Conservation (phyloP, 1,140 invertebrate species). For the Rhizoglyphus robini region DNA sequence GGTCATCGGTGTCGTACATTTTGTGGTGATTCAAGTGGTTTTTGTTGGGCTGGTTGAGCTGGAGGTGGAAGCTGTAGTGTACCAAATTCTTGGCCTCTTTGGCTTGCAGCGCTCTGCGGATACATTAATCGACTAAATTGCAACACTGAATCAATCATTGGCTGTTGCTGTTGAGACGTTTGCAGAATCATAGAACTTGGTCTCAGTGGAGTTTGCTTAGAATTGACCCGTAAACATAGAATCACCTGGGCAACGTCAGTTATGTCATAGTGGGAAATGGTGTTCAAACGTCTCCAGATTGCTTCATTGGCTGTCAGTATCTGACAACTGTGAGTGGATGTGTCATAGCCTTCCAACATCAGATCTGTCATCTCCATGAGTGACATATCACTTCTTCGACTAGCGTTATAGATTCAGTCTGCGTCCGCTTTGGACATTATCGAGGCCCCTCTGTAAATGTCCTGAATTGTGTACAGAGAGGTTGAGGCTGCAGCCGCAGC, state of each 20-base stretch:
- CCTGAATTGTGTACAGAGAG: not conserved
- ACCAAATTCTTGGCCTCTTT: too few relatives aligned
- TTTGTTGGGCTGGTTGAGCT: not conserved
- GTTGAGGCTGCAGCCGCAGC: not conserved
- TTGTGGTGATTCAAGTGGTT: not conserved
- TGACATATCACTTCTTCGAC: not conserved
- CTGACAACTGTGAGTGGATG: conserved; percentile 73
- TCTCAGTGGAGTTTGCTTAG: conserved; percentile 41
- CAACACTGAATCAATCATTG: not conserved
- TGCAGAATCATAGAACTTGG: conserved; percentile 54
- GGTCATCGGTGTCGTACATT: not conserved
- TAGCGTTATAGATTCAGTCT: conserved; percentile 6
- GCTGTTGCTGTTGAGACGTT: not conserved
- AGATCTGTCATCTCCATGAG: not conserved
- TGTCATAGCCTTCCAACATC: conserved; percentile 32
- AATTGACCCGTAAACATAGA: conserved; percentile 32
- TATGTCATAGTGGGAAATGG: conserved; percentile 78
- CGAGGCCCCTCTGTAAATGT: not conserved
- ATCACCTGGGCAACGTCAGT: conserved; percentile 89
- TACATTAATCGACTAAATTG: not conserved
- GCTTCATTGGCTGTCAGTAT: conserved; percentile 75
- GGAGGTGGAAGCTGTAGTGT: not conserved
- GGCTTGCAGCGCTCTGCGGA: too few relatives aligned
- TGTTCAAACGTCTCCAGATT: conserved; percentile 79
- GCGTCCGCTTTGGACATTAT: conserved; percentile 10